Conservation (phyloP, 2,888 invertebrate genomes). For the Pollenia griseotomentosa region DNA sequence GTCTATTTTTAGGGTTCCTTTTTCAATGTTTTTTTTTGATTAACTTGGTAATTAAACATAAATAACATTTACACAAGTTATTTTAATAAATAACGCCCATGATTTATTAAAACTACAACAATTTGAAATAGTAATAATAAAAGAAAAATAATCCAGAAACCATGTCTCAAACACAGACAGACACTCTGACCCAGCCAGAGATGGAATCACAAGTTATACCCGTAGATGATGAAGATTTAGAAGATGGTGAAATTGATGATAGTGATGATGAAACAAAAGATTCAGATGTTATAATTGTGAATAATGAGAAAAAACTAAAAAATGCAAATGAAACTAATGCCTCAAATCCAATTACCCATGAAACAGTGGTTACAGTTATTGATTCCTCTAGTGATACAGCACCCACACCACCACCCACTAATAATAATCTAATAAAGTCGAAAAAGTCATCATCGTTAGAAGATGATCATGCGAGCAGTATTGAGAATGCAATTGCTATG, state of each 20-base stretch:
- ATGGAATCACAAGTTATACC: constrained; percentile 39
- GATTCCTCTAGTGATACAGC: constrained; percentile 48
- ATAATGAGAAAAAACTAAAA: constrained; percentile 16
- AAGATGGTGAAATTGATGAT: constrained; percentile 94
- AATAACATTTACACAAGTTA: constrained; percentile 33
- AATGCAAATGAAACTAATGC: constrained; percentile 37
- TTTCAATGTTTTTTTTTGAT: constrained; percentile 22
- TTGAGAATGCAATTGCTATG: constrained; percentile 91
- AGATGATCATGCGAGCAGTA: constrained; percentile 92
- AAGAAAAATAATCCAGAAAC: constrained; percentile 18
- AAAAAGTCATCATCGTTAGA: constrained; percentile 85
- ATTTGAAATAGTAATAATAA: constrained; percentile 21
- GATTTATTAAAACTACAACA: constrained; percentile 48
- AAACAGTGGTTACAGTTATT: constrained; percentile 50
- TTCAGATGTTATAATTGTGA: constrained; percentile 44
- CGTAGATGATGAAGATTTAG: constrained; percentile 87
- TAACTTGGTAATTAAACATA: constrained; percentile 23
- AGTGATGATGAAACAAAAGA: constrained; percentile 84
- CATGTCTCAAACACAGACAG: constrained; percentile 67
- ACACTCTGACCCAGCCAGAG: constrained; percentile 29
- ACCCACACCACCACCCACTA: constrained; percentile 48
- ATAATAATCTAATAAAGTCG: constrained; percentile 78
- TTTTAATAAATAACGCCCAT: constrained; percentile 29
- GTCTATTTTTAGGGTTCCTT: constrained; percentile 50
- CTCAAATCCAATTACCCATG: constrained; percentile 3